Base-by-base conservation (phyloP, 2,113 vertebrate genomes). In the Phaethornis superciliosus region DNA sequence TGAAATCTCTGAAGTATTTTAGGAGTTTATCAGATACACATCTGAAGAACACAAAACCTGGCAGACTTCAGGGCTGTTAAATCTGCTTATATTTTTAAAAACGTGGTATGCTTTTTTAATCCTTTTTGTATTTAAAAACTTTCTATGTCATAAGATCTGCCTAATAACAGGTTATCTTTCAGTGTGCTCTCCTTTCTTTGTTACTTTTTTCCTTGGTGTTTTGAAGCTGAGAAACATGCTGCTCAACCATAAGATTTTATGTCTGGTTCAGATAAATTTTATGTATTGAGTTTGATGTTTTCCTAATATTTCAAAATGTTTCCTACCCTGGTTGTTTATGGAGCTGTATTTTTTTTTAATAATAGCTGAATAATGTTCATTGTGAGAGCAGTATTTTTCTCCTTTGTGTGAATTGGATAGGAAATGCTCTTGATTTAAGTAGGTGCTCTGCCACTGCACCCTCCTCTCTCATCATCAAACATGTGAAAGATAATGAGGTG, bases 401-500 rank as follows among this genome's bases (percentile, higher is more conserved):
- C 7, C 4, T 54, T 51, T 68, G 3, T 65, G 14, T 56, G 16
- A 85, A 64, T 76, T 90, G 7, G 30, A 22, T 62, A 49, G 47
- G 6, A 65, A 69, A 51, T 33, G 7, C 7, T 74, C 24, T 78
- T 40, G 26, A 35, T 85, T 82, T 71, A 88, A 70, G 33, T 27
- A 68, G 32, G 15, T 51, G 26, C 3, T 78, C 23, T 74, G 17
- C 47, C 56, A 15, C 17, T 79, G 16, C 12, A 28, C 6, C 13
- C 26, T 81, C 22, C 7, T 60, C 17, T 15, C 5, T 7, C 4
- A 14, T 26, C 1, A 1, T 24, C 46, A 75, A 91, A 71, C 2
- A 10, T 0, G 0, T 67, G 37, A 65, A 52, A 69, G 40, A 17
- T 24, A 75, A 51, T 1, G 8, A 70, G 65, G 14, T 9, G 49